Percentiles rank a stretch among this genome's conserved stretches.
These are phyloP conservation scores for Sebastolobus altivelis DNA, from an alignment of 2,797 vertebrate species.

Conservation along the genomic window DNA sequence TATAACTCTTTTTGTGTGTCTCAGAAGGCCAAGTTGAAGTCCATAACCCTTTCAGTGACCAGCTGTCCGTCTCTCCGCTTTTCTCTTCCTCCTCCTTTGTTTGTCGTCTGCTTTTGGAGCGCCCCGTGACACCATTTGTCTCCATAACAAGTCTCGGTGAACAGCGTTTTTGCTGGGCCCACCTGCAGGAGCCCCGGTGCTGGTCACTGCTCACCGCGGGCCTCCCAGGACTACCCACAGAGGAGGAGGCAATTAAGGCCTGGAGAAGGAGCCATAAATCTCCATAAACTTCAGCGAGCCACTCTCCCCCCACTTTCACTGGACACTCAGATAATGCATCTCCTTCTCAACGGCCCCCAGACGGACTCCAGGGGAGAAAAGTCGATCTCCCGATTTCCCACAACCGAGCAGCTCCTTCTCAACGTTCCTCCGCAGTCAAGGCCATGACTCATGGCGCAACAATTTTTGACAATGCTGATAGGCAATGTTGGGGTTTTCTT, in stretches of 20 bases:
- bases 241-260: conserved; percentile 85
- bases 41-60: conserved; percentile 61
- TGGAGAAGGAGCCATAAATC: conserved; percentile 86
- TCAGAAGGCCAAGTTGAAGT: conserved; percentile 84
- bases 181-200: conserved; percentile 84
- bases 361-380: conserved; percentile 55
- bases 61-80: conserved; percentile 58
- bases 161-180: conserved; percentile 80
- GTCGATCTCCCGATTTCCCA: conserved; percentile 42
- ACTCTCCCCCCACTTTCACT: conserved; percentile 76
- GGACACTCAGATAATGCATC: conserved; percentile 77
- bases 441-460: conserved; percentile 16
- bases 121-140: conserved; percentile 83
- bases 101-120: conserved; percentile 68
- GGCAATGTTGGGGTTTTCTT: background rate
- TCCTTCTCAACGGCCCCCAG: conserved; percentile 62
- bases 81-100: conserved; percentile 66
- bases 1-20: conserved; percentile 50
- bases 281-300: conserved; percentile 87
- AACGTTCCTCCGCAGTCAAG: conserved; percentile 29
- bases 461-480: conserved; percentile 2
- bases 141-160: conserved; percentile 84
- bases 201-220: conserved; percentile 75
- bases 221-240: conserved; percentile 82
- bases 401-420: conserved; percentile 33